Base-by-base conservation (phyloP, 2,797 vertebrate species). In the Anguilla pacifica region DNA sequence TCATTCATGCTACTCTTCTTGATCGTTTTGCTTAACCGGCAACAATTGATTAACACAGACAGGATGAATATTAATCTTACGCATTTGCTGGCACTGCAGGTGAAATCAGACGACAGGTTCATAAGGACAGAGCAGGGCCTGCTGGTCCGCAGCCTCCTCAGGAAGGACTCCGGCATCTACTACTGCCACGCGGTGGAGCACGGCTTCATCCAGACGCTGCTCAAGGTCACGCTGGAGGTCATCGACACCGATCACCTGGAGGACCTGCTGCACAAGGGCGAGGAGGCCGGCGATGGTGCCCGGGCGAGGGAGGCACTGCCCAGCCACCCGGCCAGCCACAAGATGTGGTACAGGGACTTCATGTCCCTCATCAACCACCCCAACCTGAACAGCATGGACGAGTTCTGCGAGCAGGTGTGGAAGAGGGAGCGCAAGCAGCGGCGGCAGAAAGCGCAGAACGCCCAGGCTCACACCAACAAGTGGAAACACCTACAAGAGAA, bases 351-450 rank as follows among this genome's bases (percentile, higher is more conserved):
- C 94, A 96, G 98, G 90, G 98, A 99, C 96, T 99, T 99, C 94
- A 97, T 99, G 95, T 98, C 99, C 89, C 93, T 99, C 90, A 98
- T 99, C 89, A 98, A 98, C 92, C 99, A 99, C 87, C 98, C 99
- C 1, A 99, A 97, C 91, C 95, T 98, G 86, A 99, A 98, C 94
- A 98, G 97, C 0, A 97, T 99, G 95, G 98, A 99, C 89, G 98
- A 99, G 93, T 98, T 99, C 92, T 99, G 99, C 70, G 99, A 99
- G 95, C 98, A 99, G 91, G 97, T 99, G 46, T 99, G 99, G 99
- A 99, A 98, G 96, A 96, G 98, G 92, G 99, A 99, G 95, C 96
- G 97, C 89, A 99, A 99, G 90, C 98, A 99, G 86, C 96, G 97
- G 86, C 96, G 96, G 81, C 98, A 99, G 92, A 98, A 97, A 92